phyloP scores from a whole-genome alignment of 2,888 invertebrate species.

The Caenorhabditis wallacei region DNA sequence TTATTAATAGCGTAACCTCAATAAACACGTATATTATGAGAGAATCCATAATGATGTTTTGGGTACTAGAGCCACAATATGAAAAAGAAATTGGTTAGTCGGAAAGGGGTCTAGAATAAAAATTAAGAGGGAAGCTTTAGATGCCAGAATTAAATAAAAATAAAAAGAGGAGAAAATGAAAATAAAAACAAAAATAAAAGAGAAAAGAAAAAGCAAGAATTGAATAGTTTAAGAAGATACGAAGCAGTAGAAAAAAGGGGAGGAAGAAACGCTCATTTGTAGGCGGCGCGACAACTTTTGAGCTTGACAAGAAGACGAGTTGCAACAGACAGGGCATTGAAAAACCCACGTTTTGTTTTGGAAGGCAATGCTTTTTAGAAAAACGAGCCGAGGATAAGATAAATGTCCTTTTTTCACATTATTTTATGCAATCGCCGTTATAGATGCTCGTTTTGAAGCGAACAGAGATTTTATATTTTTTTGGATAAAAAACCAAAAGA shows the following conservation, averaged over 20 bases:
- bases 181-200: constrained; percentile 30
- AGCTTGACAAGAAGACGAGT: constrained; percentile 62
- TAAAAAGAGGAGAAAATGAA: constrained; percentile 7
- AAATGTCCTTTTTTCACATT: constrained; percentile 24
- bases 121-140: neutral
- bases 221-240: constrained; percentile 51
- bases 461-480: neutral
- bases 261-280: constrained; percentile 59
- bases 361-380: constrained; percentile 8
- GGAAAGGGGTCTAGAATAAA: neutral
- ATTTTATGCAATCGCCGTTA: constrained; percentile 9
- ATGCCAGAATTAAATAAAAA: constrained; percentile 20
- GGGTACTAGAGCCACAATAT: constrained; percentile 37
- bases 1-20: constrained; percentile 60
- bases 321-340: constrained; percentile 52
- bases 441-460: neutral
- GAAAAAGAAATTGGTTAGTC: constrained; percentile 4
- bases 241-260: constrained; percentile 22
- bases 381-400: constrained; percentile 25
- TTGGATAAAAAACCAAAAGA: constrained; percentile 8
- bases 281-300: constrained; percentile 66
- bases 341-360: constrained; percentile 51
- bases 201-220: constrained; percentile 43
- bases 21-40: constrained; percentile 56
- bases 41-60: constrained; percentile 59